Evolutionary conservation across 2,888 invertebrate species (phyloP).

Genomic region (Papilio demoleus): DNA sequence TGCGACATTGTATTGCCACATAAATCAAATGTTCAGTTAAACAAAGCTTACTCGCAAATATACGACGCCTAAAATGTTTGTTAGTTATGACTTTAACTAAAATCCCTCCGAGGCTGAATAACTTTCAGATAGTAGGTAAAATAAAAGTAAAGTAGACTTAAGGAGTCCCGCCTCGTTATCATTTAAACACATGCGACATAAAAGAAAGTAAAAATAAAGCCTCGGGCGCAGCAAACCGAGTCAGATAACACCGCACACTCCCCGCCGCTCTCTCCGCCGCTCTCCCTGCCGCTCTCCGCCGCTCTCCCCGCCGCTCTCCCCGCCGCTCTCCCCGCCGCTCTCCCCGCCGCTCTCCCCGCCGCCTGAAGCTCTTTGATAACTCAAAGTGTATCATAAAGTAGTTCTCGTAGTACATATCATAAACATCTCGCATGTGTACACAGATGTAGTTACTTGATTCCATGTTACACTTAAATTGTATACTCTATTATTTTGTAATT

Average conservation of each 20-base stretch:
- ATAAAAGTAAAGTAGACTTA: conserved; percentile 2
- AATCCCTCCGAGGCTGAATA: neutral
- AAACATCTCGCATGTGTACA: too few relatives aligned
- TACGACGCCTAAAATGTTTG: neutral
- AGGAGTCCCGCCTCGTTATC: neutral
- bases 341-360: neutral
- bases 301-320: too few relatives aligned
- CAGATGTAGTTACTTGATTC: neutral
- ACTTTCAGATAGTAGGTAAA: neutral
- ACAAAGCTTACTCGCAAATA: conserved; percentile 1
- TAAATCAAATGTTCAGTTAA: conserved; percentile 2
- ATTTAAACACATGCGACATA: neutral
- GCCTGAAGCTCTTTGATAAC: neutral
- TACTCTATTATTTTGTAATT: neutral
- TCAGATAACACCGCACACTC: neutral
- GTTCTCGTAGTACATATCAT: neutral
- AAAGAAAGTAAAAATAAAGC: conserved; percentile 8
- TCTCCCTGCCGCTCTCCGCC: too few relatives aligned
- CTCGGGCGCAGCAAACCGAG: neutral
- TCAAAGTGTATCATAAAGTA: conserved; percentile 1
- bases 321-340: neutral
- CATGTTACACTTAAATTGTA: neutral
- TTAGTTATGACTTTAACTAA: neutral
- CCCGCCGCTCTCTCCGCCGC: too few relatives aligned
- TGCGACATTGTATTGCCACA: neutral